Evolutionary conservation across 2,797 vertebrate species (phyloP), one percentile per base, ranked within the genome.

Genomic region (Eulemur albifrons): DNA sequence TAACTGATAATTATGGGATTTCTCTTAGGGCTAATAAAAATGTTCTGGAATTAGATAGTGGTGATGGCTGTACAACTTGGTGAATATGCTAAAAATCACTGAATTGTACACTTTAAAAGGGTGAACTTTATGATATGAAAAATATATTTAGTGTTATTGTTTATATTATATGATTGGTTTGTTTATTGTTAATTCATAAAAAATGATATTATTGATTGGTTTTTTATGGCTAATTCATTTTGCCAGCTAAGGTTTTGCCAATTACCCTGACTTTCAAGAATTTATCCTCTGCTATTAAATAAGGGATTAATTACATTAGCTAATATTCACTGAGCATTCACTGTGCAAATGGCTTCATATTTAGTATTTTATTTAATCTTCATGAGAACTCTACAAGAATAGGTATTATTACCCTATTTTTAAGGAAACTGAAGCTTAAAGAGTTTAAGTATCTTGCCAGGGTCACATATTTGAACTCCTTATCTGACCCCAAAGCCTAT

Each of bases 351-450:
- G 76, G 7, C 1, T 84, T 90, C 84, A 79, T 13, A 14, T 10
- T 72, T 40, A 59, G 93, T 65, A 83, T 80, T 67, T 86, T n/a
- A 61, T 75, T 63, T 95, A 77, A 86, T 89, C 80, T 73, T 96
- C 69, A 65, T 70, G 77, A 81, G 20, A 72, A 65, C 20, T 17
- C 54, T 83, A 30, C 30, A 21, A 81, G 13, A 43, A 43, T 52
- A 35, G 14, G 15, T 80, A 81, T 30, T 76, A 40, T 90, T 84
- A 48, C 48, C 15, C 27, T 27, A 69, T 79, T 93, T 94, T 95
- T 57, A 94, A 65, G 21, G n/a, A 88, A 84, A 95, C 13, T 76
- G 48, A 90, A 88, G n/a, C 43, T 84, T 87, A 82, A 40, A 69
- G n/a, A 70, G 6, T 13, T 83, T 87, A 63, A 84, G 35, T 82